A percentile compares a stretch with the other conserved stretches of the same genome.
These are phyloP conservation scores for Fratercula arctica DNA, from an alignment of 2,797 vertebrate species.

Conservation along the genomic window DNA sequence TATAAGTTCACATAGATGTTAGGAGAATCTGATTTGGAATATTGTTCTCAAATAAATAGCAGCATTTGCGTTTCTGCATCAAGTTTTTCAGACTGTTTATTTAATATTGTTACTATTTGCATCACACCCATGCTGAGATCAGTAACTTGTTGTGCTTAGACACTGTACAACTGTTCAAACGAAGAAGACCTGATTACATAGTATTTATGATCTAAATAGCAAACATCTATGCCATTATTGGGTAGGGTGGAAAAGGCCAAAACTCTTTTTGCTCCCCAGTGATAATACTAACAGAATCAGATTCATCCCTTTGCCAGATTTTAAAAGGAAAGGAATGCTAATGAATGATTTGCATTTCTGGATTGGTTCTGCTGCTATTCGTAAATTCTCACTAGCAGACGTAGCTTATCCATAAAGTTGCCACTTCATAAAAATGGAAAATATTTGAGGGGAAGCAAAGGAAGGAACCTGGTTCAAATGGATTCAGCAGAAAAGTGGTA, in stretches of 20 bases:
- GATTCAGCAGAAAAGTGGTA: not conserved
- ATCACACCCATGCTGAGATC: conserved; percentile 3
- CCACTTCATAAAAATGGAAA: not conserved
- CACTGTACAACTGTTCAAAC: not conserved
- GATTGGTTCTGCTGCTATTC: not conserved
- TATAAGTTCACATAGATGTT: conserved; percentile 45
- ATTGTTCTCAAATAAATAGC: conserved; percentile 21
- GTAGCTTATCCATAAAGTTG: not conserved
- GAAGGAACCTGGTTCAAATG: not conserved
- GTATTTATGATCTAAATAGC: not conserved
- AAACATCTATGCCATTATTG: accelerated
- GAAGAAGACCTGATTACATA: not conserved
- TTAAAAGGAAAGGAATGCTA: not conserved
- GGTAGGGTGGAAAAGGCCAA: not conserved
- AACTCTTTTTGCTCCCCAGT: not conserved
- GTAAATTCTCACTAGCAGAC: not conserved
- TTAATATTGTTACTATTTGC: not conserved
- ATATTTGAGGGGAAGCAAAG: not conserved
- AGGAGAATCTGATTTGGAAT: conserved; percentile 40
- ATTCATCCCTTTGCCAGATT: not conserved
- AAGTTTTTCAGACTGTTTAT: conserved; percentile 20
- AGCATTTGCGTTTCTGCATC: not conserved
- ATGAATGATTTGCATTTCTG: not conserved
- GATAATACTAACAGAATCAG: not conserved
- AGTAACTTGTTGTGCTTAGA: not conserved